Evolutionary conservation across 2,888 invertebrate genomes (phyloP).

Genomic region (Chrysotoxum bicinctum): DNA sequence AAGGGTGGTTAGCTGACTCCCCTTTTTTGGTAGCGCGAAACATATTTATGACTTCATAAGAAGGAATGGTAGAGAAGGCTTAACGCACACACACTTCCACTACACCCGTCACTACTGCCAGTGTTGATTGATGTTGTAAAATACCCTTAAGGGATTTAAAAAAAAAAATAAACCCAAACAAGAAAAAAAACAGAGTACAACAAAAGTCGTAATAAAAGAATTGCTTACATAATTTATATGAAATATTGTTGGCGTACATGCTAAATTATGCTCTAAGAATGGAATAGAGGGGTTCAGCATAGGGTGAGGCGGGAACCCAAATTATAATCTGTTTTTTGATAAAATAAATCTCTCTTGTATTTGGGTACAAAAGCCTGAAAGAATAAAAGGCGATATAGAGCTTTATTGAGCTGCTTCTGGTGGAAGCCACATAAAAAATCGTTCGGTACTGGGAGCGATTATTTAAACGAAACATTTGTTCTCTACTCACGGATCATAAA

Average conservation of each 20-base stretch:
- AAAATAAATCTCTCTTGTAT: constrained; percentile 59
- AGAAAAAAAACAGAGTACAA: not conserved
- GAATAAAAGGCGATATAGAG: constrained; percentile 12
- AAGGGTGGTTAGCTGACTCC: constrained; percentile 16
- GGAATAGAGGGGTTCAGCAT: not conserved
- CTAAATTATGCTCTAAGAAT: constrained; percentile 63
- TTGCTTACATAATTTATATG: constrained; percentile 66
- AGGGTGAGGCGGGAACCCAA: not conserved
- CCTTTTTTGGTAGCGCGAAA: constrained; percentile 24
- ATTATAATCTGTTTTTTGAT: constrained; percentile 65
- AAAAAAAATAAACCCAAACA: constrained; percentile 21
- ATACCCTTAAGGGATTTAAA: constrained; percentile 40
- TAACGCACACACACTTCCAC: constrained; percentile 17
- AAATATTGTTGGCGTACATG: constrained; percentile 67
- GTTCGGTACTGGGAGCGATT: constrained; percentile 45
- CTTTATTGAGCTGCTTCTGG: not conserved
- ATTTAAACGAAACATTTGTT: constrained; percentile 71
- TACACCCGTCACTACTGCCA: constrained; percentile 14
- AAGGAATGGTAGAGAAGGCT: constrained; percentile 8
- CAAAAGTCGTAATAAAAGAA: constrained; percentile 36
- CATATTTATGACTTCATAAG: constrained; percentile 67
- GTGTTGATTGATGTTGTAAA: constrained; percentile 64
- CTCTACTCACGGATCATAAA: constrained; percentile 65
- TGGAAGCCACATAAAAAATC: not conserved
- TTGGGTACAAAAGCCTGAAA: constrained; percentile 10